phyloP scores from a whole-genome alignment of 1,140 invertebrate genomes.

The Drosophila bocki region DNA sequence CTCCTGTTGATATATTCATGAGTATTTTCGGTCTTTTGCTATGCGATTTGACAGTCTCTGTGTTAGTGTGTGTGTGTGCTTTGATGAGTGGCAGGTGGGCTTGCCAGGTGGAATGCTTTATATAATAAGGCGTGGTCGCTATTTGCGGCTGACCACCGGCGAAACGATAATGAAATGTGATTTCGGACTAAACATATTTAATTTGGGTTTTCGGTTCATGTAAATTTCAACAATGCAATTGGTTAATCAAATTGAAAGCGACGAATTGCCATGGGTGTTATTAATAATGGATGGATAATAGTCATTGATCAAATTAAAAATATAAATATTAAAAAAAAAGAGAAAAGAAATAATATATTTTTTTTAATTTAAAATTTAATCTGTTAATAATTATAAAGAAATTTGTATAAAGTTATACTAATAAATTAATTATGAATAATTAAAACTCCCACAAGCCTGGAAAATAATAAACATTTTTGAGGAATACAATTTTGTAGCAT shows the following conservation, averaged over 20 bases:
- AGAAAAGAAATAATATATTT: neutral
- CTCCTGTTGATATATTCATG: constrained; percentile 45
- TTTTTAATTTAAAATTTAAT: too few species aligned
- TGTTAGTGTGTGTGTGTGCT: neutral
- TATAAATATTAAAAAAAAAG: neutral
- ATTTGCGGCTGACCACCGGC: constrained; percentile 43
- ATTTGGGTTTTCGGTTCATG: constrained; percentile 34
- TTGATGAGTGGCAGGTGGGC: constrained; percentile 3
- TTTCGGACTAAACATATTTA: constrained; percentile 54
- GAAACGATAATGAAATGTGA: constrained; percentile 57
- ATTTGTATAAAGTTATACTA: too few species aligned
- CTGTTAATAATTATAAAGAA: too few species aligned
- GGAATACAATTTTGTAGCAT: too few species aligned
- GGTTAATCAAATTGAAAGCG: constrained; percentile 39
- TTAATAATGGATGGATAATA: constrained; percentile 28
- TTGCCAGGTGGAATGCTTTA: constrained; percentile 2
- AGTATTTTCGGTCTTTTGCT: constrained; percentile 25
- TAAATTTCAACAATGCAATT: constrained; percentile 48
- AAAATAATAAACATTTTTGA: too few species aligned
- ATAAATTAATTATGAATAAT: too few species aligned
- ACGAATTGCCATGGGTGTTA: constrained; percentile 7
- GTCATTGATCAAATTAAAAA: neutral
- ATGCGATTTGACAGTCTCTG: constrained; percentile 28
- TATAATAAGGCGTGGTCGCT: constrained; percentile 25
- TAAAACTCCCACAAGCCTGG: too few species aligned